Percentiles rank a stretch among this genome's conserved stretches.
phyloP scores from a whole-genome alignment of 2,797 vertebrate species.

The Amphiprion clarkii region DNA sequence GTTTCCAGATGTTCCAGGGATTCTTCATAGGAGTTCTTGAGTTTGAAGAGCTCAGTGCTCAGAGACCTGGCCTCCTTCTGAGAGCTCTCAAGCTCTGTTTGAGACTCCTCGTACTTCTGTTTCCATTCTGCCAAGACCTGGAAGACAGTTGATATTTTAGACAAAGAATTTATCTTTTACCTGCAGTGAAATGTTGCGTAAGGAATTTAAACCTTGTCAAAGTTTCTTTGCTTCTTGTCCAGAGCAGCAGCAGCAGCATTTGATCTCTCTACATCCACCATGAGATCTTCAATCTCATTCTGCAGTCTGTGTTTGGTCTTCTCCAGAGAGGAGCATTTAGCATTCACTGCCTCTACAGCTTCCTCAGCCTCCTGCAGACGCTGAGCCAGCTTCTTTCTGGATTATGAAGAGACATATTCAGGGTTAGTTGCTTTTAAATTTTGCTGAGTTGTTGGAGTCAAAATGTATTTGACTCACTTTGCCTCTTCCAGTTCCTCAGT shows the following conservation, averaged over 20 bases:
- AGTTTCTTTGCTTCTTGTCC: conserved; percentile 92
- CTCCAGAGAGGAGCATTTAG: conserved; percentile 93
- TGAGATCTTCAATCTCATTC: conserved; percentile 94
- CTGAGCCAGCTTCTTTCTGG: conserved; percentile 84
- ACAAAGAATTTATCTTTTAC: conserved; percentile 42
- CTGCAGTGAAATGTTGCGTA: conserved; percentile 78
- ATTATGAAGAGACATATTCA: too few species aligned
- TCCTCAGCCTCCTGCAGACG: too few species aligned
- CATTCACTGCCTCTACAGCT: conserved; percentile 89
- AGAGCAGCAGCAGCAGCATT: conserved; percentile 89
- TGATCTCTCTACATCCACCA: conserved; percentile 92
- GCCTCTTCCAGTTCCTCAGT: conserved; percentile 90
- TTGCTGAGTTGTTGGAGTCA: too few species aligned
- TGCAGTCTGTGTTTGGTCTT: conserved; percentile 95
- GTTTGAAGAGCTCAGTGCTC: conserved; percentile 87
- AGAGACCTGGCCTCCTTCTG: conserved; percentile 83
- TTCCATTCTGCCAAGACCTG: conserved; percentile 84
- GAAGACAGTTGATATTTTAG: neutral
- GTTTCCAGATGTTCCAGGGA: conserved; percentile 85
- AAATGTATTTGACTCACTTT: too few species aligned
- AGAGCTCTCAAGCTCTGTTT: conserved; percentile 81
- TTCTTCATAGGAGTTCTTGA: conserved; percentile 87
- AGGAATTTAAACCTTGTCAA: conserved; percentile 81
- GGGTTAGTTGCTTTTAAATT: too few species aligned
- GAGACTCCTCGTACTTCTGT: conserved; percentile 84